These are phyloP conservation scores for Corythornis madagascariensis DNA, from an alignment of 2,113 vertebrate species.

Conservation along the genomic window DNA sequence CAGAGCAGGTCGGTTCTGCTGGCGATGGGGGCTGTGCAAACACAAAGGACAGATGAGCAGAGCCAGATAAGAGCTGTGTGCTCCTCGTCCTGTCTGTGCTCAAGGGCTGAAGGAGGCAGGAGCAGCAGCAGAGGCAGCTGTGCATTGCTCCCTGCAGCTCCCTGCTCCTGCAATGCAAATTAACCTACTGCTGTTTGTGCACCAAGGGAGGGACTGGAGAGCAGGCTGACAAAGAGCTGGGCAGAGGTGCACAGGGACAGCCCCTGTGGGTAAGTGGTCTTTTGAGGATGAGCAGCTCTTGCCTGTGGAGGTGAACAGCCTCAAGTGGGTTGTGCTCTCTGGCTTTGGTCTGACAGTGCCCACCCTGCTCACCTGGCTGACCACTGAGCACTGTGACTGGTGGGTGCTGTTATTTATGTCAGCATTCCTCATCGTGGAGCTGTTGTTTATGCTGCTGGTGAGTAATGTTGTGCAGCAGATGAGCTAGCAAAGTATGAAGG, in stretches of 20 bases:
- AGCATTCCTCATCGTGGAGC: slow-evolving; percentile 43
- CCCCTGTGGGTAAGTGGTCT: neutral
- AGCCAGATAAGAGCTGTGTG: neutral
- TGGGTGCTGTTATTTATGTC: slow-evolving; percentile 35
- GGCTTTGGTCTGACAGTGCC: neutral
- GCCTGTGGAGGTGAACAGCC: neutral
- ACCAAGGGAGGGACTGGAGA: neutral
- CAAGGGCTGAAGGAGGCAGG: neutral
- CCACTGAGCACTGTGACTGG: neutral
- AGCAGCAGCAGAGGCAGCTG: neutral
- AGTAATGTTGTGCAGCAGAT: slow-evolving; percentile 60
- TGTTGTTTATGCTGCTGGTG: slow-evolving; percentile 50
- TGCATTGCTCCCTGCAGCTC: neutral
- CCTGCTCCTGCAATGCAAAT: neutral
- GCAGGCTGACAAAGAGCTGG: neutral
- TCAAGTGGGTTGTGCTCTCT: neutral
- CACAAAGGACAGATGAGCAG: neutral
- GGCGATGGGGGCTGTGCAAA: neutral
- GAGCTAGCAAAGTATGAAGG: slow-evolving; percentile 56
- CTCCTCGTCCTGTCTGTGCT: neutral
- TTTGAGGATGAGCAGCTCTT: neutral
- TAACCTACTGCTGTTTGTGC: neutral
- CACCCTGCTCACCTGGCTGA: slow-evolving; percentile 17
- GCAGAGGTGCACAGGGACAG: neutral
- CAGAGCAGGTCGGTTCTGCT: neutral